Conservation (phyloP, 2,888 invertebrate genomes). For the Ditylenchus weischeri region DNA sequence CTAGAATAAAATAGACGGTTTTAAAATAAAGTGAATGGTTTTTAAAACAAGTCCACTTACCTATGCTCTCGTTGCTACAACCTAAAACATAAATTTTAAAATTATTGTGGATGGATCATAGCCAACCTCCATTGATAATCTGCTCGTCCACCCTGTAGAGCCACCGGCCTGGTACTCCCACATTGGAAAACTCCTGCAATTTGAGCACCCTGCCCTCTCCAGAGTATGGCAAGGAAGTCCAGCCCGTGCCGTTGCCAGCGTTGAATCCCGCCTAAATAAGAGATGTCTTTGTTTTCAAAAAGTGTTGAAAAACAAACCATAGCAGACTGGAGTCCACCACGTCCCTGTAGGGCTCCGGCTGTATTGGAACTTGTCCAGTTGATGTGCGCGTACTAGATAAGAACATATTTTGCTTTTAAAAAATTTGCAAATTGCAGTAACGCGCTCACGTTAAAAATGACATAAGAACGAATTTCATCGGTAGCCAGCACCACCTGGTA, state of each 20-base stretch:
- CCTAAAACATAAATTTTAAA: constrained; percentile 26
- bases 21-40: too few relatives aligned
- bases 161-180: constrained; percentile 60
- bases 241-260: constrained; percentile 80
- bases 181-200: constrained; percentile 56
- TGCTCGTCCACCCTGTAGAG: constrained; percentile 39
- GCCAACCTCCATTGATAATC: constrained; percentile 33
- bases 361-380: constrained; percentile 87
- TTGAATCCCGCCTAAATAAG: constrained; percentile 80
- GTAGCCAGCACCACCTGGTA: constrained; percentile 90
- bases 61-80: constrained; percentile 52
- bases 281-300: background rate
- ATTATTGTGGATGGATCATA: background rate
- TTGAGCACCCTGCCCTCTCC: constrained; percentile 67
- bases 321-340: constrained; percentile 46
- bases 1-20: background rate
- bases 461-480: constrained; percentile 87
- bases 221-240: constrained; percentile 52
- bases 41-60: constrained; percentile 14
- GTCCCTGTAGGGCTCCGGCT: constrained; percentile 66
- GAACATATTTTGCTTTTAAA: too few relatives aligned
- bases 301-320: constrained; percentile 20
- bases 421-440: too few relatives aligned
- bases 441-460: constrained; percentile 73
- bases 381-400: constrained; percentile 71